Evolutionary conservation across 2,797 vertebrate species (phyloP).

Genomic region (Austrolebias charrua): DNA sequence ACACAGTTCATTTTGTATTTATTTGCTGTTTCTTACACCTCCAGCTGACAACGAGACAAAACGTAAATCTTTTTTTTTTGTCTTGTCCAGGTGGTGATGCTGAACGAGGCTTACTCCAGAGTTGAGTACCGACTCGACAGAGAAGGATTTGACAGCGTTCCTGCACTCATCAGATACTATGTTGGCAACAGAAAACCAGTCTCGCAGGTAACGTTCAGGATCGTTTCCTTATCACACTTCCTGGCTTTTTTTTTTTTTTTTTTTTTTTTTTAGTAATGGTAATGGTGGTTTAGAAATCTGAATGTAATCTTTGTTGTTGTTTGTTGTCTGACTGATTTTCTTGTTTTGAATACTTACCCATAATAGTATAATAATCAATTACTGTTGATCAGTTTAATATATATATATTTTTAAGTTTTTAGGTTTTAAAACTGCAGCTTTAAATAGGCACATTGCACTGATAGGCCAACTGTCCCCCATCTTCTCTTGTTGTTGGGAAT

Average conservation of each 20-base stretch:
- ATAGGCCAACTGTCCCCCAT: too few relatives aligned
- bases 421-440: too few relatives aligned
- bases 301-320: background rate
- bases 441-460: too few relatives aligned
- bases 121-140: conserved; percentile 91
- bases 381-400: background rate
- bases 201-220: conserved; percentile 78
- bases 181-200: conserved; percentile 93
- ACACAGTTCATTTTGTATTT: background rate
- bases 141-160: conserved; percentile 92
- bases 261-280: background rate
- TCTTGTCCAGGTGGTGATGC: conserved; percentile 74
- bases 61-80: background rate
- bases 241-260: background rate
- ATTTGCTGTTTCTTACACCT: too few relatives aligned
- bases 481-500: too few relatives aligned
- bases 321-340: too few relatives aligned
- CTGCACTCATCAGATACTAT: conserved; percentile 89
- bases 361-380: too few relatives aligned
- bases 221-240: fast-evolving
- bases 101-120: conserved; percentile 91
- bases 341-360: too few relatives aligned
- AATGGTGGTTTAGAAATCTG: too few relatives aligned
- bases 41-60: too few relatives aligned
- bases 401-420: too few relatives aligned